Base-by-base conservation (phyloP, 2,888 invertebrate genomes). In the Eledona agricola region DNA sequence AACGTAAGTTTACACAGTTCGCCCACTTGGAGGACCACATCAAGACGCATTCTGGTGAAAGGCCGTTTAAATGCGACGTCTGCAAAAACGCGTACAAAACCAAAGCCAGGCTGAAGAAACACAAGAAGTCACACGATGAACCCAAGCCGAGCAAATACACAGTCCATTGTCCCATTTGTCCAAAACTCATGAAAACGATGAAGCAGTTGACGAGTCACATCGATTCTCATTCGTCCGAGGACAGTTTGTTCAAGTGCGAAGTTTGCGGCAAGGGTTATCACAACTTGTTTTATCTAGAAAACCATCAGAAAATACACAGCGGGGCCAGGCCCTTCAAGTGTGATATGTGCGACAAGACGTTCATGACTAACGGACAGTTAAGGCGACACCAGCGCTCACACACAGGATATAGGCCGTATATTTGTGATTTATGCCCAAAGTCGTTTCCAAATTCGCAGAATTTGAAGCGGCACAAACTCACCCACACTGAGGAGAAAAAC, bases 11-110 rank as follows among this genome's bases (percentile, higher is more conserved):
- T 46, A 72, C 68, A 1, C 74, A 74, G 43, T 71, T 70, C 57
- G 73, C 70, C 0, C 74, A 74, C 57, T 57, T 74, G 23, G 71
- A 73, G 51, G 74, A 74, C 50, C 74, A 74, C 49, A 59, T 71
- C 28, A 69, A 69, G 43, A 72, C 69, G 4, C 74, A 74, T 61
- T 70, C 72, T 26, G 66, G 70, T 63, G 72, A 73, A 2, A 56
- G 70, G 43, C 72, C 74, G 9, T 73, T 61, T 51, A 49, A 65
- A 25, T 74, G 74, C 55, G 66, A 66, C n/a, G 62, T 67, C 26
- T 74, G 74, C 53, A 67, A 72, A 25, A 62, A 69, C 47, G 57
- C 64, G 9, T 74, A 73, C 47, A 73, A 72, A 58, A 73, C 72
- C 1, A 70, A 71, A 49, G 63, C 72, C 3, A 58, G 72, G 13